phyloP scores from a whole-genome alignment of 2,113 vertebrate species.

The Vidua macroura region DNA sequence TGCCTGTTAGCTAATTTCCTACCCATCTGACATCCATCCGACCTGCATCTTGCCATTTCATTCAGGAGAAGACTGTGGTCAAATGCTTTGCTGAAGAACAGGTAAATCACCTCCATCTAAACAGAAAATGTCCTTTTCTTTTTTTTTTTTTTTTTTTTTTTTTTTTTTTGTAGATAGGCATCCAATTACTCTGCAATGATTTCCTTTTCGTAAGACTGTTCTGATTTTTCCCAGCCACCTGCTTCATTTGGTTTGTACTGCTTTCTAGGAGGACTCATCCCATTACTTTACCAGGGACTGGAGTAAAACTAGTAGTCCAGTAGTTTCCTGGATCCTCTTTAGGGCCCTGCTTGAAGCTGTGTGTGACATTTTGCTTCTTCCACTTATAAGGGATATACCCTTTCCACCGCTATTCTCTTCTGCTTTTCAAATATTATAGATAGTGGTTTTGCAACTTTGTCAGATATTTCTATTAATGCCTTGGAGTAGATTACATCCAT shows the following conservation, averaged over 20 bases:
- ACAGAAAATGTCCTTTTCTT: no score
- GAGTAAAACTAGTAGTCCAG: background rate
- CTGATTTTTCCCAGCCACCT: background rate
- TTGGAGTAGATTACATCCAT: background rate
- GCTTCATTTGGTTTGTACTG: background rate
- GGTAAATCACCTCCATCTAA: no score
- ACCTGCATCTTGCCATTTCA: fast-evolving
- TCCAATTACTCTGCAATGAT: background rate
- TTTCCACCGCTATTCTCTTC: background rate
- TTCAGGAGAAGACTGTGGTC: background rate
- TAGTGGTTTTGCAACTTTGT: background rate
- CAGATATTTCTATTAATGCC: background rate
- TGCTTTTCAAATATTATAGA: fast-evolving
- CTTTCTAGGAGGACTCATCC: background rate
- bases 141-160: no score
- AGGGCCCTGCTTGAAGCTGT: background rate
- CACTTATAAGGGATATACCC: background rate
- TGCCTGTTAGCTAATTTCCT: background rate
- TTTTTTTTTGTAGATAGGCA: background rate
- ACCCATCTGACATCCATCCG: no score
- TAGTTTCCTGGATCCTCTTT: background rate
- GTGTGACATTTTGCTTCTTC: background rate
- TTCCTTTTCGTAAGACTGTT: background rate
- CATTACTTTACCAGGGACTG: background rate
- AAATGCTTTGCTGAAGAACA: background rate